Base-by-base conservation (phyloP, 1,140 invertebrate species). In the Grapholita molesta region DNA sequence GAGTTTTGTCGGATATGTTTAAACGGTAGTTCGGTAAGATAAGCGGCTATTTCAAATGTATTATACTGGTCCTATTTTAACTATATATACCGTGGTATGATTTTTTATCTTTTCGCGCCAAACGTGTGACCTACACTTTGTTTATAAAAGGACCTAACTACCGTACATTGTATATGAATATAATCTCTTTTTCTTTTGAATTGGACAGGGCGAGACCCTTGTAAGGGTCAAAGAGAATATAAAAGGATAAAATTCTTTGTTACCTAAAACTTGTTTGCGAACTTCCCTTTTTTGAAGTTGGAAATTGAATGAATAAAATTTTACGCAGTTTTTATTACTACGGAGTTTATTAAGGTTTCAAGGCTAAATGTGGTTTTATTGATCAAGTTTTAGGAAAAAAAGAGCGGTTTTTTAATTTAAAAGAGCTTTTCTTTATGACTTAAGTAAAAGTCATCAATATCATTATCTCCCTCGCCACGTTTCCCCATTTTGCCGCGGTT, bases 251-350 rank as follows among this genome's bases (percentile, higher is more conserved):
- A 25, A 15, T 6, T 61, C 55, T 61, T 61, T 61, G 55, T 28
- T 61, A 61, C 25, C 3, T 30, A 8, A 61, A 61, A 61, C 55
- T 32, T 48, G 18, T 48, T 61, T 28, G 55, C 1, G n/a, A 61
- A 30, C 12, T 61, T n/a, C 24, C 53, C 8, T 28, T 57, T n/a
- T 28, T 25, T n/a, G 4, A 15, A 55, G 23, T 25, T 32, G 24
- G 12, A 61, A 30, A 61, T 61, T 61, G 55, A 61, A 61, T 61
- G 55, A 61, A 61, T 61, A 61, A 61, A 61, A 61, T 61, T 61
- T 15, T 28, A 61, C 28, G 55, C 24, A 61, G 12, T 61, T 61
- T 57, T 61, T 61, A 61, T 30, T 25, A 3, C 18, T 57, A 24
- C 25, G n/a, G n/a, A 61, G 4, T 61, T 28, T 15, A 15, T n/a